phyloP scores from a whole-genome alignment of 2,888 invertebrate species.

The Lasioglossum calceatum region DNA sequence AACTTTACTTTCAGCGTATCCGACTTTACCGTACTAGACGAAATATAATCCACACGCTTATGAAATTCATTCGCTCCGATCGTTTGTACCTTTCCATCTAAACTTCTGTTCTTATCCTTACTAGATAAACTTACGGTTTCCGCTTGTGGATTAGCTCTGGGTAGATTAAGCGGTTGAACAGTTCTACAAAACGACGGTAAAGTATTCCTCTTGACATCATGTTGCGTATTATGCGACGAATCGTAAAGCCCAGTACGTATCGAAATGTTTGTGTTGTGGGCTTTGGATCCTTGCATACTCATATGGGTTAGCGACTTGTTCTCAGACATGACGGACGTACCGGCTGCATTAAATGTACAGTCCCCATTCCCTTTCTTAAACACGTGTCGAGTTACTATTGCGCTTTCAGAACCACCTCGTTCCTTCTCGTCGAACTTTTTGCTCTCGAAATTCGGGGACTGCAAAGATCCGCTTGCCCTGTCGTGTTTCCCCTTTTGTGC shows the following conservation, averaged over 20 bases:
- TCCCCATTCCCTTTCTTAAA: slow-evolving; percentile 62
- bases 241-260: slow-evolving; percentile 81
- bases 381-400: slow-evolving; percentile 66
- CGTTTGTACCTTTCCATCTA: slow-evolving; percentile 22
- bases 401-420: slow-evolving; percentile 53
- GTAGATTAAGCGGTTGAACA: slow-evolving; percentile 44
- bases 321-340: slow-evolving; percentile 30
- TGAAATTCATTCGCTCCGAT: slow-evolving; percentile 27
- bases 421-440: slow-evolving; percentile 30
- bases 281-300: slow-evolving; percentile 62
- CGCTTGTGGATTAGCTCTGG: slow-evolving; percentile 40
- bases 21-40: slow-evolving; percentile 20
- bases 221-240: slow-evolving; percentile 75
- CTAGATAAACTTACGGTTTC: slow-evolving; percentile 35
- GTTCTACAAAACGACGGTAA: slow-evolving; percentile 50
- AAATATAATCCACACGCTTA: slow-evolving; percentile 44
- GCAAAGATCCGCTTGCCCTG: not conserved
- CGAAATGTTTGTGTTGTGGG: slow-evolving; percentile 80
- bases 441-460: slow-evolving; percentile 23
- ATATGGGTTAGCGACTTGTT: slow-evolving; percentile 48
- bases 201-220: slow-evolving; percentile 72
- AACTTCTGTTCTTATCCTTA: slow-evolving; percentile 46
- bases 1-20: slow-evolving; percentile 31
- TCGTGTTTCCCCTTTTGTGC: slow-evolving; percentile 32
- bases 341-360: slow-evolving; percentile 10